Evolutionary conservation across 1,140 invertebrate species (phyloP), one percentile per base, ranked within the genome.

Genomic region (Scaptomyza montana): DNA sequence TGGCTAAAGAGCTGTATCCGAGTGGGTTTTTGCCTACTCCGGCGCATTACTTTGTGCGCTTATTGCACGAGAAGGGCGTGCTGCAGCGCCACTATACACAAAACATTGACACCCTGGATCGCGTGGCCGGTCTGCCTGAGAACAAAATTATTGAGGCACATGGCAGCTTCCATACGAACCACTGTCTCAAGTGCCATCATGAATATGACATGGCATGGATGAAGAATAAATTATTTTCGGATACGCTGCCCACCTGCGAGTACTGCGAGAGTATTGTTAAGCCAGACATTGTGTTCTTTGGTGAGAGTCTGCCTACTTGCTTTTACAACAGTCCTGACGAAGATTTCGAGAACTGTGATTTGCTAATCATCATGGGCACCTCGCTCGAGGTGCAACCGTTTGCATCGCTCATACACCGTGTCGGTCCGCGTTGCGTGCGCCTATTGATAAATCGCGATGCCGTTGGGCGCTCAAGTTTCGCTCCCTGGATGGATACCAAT

Each of bases 251-350:
- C 36, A 95, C 94, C 71, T 98, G 97, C 90, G 94, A 85, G 61
- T 94, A 87, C 71, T 94, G 95, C 55, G 93, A 94, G 25, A 95
- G 95, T 7, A 92, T 98, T 30, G 96, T 99, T 0, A 99, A 99
- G 92, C 98, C 98, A 30, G 98, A 99, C 89, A 97, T 99, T 90
- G 95, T 99, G 1, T 98, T 99, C 92, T 99, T 99, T 93, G 97
- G 98, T 19, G 98, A 99, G 93, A 94, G 93, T 90, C 93, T 99
- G 39, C 97, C 98, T 0, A 89, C 93, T 1, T 94, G 95, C 60
- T 98, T 98, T 92, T 95, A 96, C 78, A 80, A 90, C 12, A 93
- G 94, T 53, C 92, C 95, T 3, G 92, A 93, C 16, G 91, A 94
- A 71, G 98, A 99, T 93, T 98, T 99, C 90, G 91, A 93, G 41